Evolutionary conservation across 2,888 invertebrate genomes (phyloP).

Genomic region (Encarsia formosa): DNA sequence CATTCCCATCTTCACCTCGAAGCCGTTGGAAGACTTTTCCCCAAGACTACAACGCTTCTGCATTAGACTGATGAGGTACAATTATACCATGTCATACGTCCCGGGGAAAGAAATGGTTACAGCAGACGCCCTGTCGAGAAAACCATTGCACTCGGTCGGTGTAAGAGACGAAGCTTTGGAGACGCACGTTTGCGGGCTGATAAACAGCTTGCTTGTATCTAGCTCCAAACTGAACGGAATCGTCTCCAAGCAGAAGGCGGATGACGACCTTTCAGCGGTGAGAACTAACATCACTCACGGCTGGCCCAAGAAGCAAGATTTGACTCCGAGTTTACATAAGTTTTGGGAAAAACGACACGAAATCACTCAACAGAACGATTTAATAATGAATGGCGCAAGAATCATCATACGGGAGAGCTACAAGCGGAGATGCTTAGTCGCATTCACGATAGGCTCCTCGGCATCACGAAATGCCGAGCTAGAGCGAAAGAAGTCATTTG

Average conservation of each 20-base stretch:
- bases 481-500: not conserved
- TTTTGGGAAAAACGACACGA: too few relatives aligned
- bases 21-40: constrained; percentile 40
- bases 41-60: constrained; percentile 43
- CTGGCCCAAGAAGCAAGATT: too few relatives aligned
- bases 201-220: too few relatives aligned
- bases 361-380: too few relatives aligned
- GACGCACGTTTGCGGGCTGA: too few relatives aligned
- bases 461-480: not conserved
- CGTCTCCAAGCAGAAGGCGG: too few relatives aligned
- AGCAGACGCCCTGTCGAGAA: constrained; percentile 37
- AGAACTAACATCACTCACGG: too few relatives aligned
- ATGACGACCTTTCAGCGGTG: too few relatives aligned
- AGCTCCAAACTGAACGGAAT: too few relatives aligned
- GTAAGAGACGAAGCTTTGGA: too few relatives aligned
- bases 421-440: not conserved
- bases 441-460: not conserved
- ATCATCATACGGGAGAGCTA: not conserved
- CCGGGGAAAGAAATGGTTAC: constrained; percentile 38
- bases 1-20: constrained; percentile 38
- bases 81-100: constrained; percentile 34
- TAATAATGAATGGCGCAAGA: not conserved
- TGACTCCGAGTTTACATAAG: too few relatives aligned
- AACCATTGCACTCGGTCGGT: too few relatives aligned
- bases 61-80: constrained; percentile 36